Conservation (phyloP, 2,797 vertebrate species). For the Coregonus sp. region DNA sequence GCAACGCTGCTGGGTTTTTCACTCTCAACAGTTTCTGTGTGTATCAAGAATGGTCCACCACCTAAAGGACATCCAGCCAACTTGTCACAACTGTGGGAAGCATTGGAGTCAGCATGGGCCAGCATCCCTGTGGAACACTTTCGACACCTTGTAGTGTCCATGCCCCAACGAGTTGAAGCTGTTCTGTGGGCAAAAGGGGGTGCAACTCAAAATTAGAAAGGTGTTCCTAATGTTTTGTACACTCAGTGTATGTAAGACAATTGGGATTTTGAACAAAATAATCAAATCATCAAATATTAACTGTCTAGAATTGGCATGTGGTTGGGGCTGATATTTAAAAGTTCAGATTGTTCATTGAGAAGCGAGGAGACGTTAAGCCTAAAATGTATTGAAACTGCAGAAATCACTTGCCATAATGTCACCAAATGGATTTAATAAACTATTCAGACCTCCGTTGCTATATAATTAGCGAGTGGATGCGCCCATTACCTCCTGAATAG, state of each 20-base stretch:
- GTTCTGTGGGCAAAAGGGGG: too few relatives aligned
- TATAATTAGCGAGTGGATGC: background rate
- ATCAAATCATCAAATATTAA: background rate
- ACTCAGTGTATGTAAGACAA: background rate
- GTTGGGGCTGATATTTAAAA: background rate
- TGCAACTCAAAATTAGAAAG: too few relatives aligned
- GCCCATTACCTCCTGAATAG: slow-evolving; percentile 1
- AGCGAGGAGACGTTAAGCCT: background rate
- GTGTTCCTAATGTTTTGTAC: too few relatives aligned
- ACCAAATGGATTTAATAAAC: background rate
- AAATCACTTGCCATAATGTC: background rate
- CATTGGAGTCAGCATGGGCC: too few relatives aligned
- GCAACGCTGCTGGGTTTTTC: too few relatives aligned
- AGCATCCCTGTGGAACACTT: too few relatives aligned
- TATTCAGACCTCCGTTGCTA: background rate
- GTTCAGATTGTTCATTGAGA: background rate
- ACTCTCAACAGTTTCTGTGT: too few relatives aligned
- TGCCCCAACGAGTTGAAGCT: too few relatives aligned
- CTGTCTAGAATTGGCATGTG: background rate
- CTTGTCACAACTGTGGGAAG: too few relatives aligned
- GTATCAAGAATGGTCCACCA: too few relatives aligned
- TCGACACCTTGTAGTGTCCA: too few relatives aligned
- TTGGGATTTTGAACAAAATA: background rate
- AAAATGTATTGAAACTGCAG: background rate
- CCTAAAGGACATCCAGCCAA: too few relatives aligned